These are phyloP conservation scores for Nemotelus nigrinus DNA, from an alignment of 2,888 invertebrate species.

Conservation along the genomic window DNA sequence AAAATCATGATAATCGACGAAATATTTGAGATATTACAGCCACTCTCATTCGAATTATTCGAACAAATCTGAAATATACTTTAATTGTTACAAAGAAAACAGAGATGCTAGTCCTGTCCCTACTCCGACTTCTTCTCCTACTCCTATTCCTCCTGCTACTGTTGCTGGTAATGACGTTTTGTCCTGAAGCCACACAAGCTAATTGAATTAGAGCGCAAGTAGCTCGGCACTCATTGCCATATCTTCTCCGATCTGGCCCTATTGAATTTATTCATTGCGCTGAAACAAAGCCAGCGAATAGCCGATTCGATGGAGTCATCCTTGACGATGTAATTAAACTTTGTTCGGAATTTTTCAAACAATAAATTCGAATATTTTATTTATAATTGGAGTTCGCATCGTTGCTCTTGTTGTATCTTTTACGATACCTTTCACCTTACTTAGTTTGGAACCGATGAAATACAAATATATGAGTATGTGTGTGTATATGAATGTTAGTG, in stretches of 20 bases:
- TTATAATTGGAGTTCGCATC: too few species aligned
- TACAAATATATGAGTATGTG: too few species aligned
- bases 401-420: too few species aligned
- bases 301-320: background rate
- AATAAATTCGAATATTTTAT: background rate
- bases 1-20: background rate
- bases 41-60: background rate
- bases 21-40: background rate
- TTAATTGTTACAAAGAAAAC: background rate
- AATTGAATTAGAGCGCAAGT: slow-evolving; percentile 33
- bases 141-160: too few species aligned
- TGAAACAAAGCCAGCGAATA: background rate
- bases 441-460: too few species aligned
- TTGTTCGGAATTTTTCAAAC: background rate
- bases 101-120: background rate
- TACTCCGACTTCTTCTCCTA: too few species aligned
- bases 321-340: slow-evolving; percentile 33
- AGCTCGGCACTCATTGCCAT: slow-evolving; percentile 27
- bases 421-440: too few species aligned
- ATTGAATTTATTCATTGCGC: slow-evolving; percentile 16
- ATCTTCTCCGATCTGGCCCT: background rate
- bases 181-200: slow-evolving; percentile 25
- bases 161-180: background rate
- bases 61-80: background rate
- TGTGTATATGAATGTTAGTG: too few species aligned